Conservation (phyloP, 1,140 invertebrate species). For the Heterodera carotae region DNA sequence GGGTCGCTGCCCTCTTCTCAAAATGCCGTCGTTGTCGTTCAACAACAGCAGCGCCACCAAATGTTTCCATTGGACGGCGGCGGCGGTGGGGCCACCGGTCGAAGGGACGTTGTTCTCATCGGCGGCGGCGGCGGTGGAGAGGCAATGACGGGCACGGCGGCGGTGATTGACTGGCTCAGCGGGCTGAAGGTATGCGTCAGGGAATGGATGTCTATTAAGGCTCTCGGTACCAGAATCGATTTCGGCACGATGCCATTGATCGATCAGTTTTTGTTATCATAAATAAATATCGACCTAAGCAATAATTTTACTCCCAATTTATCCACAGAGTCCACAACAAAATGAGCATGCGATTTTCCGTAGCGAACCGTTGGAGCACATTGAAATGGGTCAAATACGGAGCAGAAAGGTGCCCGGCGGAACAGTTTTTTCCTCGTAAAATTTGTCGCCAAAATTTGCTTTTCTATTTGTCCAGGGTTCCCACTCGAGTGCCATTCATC, state of each 20-base stretch:
- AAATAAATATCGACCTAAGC: no score
- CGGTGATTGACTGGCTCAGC: not conserved
- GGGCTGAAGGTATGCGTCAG: not conserved
- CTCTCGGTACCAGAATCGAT: no score
- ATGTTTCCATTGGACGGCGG: not conserved
- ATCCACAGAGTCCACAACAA: not conserved
- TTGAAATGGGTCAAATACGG: not conserved
- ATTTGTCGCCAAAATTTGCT: constrained; percentile 3
- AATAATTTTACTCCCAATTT: not conserved
- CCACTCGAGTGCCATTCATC: not conserved
- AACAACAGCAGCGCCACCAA: not conserved
- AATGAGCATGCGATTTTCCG: not conserved
- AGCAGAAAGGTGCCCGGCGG: not conserved
- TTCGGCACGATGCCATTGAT: no score
- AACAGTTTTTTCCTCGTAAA: not conserved
- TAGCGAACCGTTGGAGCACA: not conserved
- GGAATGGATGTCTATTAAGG: no score
- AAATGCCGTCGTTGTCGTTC: not conserved
- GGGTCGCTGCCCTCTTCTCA: no score
- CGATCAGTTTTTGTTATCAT: no score
- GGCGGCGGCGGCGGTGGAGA: no score
- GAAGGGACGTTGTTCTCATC: not conserved
- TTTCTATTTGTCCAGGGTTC: not conserved
- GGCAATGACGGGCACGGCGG: not conserved
- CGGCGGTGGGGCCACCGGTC: not conserved